Percentiles rank a stretch among this genome's conserved stretches.
These are phyloP conservation scores for Phlogophora meticulosa DNA, from an alignment of 2,888 invertebrate genomes.

Conservation along the genomic window DNA sequence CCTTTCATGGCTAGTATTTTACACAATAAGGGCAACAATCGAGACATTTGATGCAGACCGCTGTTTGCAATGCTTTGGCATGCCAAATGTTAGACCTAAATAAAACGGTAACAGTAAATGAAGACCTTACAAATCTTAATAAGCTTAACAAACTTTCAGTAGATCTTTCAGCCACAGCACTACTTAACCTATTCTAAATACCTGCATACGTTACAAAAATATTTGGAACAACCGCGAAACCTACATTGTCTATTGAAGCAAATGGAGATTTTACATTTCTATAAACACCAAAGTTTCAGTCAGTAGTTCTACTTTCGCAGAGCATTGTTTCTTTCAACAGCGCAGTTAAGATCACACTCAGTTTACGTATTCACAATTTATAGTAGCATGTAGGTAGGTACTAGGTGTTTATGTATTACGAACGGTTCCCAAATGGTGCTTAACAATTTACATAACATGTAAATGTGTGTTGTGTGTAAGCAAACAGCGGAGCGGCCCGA, in stretches of 20 bases:
- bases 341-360: slow-evolving; percentile 37
- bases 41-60: no score
- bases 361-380: slow-evolving; percentile 54
- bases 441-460: slow-evolving; percentile 62
- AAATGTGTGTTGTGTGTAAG: slow-evolving; percentile 59
- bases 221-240: slow-evolving; percentile 15
- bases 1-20: no score
- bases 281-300: slow-evolving; percentile 13
- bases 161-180: neutral
- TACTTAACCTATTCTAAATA: neutral
- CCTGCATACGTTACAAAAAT: slow-evolving; percentile 3
- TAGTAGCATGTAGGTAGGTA: slow-evolving; percentile 28
- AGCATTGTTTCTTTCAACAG: slow-evolving; percentile 44
- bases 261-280: neutral
- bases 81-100: neutral
- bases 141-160: neutral
- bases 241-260: neutral
- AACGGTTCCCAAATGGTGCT: slow-evolving; percentile 62
- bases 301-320: slow-evolving; percentile 25
- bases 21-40: no score
- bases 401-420: slow-evolving; percentile 55
- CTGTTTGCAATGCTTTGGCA: neutral
- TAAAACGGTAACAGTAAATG: neutral
- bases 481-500: slow-evolving; percentile 39
- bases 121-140: neutral